These are phyloP conservation scores for Leptestheria dahalacensis DNA, from an alignment of 1,140 invertebrate species.

Conservation along the genomic window DNA sequence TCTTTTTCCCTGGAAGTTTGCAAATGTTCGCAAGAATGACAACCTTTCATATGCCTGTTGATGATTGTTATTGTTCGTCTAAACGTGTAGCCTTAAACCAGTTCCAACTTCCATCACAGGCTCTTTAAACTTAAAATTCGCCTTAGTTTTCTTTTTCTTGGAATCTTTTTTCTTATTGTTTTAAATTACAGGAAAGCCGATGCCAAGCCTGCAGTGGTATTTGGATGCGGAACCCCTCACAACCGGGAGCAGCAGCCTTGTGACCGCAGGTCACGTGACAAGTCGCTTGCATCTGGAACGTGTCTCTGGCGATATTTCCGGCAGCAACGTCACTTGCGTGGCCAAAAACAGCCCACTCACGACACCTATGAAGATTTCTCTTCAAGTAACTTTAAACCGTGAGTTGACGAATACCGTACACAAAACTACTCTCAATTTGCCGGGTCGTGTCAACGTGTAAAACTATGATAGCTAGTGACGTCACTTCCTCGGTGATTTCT, in stretches of 20 bases:
- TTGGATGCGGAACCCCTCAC: not conserved
- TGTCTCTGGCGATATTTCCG: not conserved
- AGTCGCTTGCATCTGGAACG: not conserved
- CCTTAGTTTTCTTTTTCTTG: no score
- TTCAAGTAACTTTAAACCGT: not conserved
- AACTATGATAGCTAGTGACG: not conserved
- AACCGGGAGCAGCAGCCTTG: not conserved
- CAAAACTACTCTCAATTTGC: not conserved
- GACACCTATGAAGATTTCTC: not conserved
- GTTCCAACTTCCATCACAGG: no score
- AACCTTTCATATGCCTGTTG: no score
- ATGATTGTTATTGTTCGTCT: no score
- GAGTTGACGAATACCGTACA: not conserved
- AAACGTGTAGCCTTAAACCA: no score
- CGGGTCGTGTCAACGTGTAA: not conserved
- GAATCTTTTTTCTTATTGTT: no score
- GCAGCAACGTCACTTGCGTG: not conserved
- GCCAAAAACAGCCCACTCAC: not conserved
- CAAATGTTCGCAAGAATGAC: no score
- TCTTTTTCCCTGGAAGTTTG: no score
- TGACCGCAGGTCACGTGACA: not conserved
- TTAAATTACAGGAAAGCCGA: not conserved
- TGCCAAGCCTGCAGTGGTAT: not conserved
- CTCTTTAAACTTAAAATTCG: no score
- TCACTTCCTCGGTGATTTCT: no score